Conservation (phyloP, 2,888 invertebrate species). For the Zhuqinia jingwanae region DNA sequence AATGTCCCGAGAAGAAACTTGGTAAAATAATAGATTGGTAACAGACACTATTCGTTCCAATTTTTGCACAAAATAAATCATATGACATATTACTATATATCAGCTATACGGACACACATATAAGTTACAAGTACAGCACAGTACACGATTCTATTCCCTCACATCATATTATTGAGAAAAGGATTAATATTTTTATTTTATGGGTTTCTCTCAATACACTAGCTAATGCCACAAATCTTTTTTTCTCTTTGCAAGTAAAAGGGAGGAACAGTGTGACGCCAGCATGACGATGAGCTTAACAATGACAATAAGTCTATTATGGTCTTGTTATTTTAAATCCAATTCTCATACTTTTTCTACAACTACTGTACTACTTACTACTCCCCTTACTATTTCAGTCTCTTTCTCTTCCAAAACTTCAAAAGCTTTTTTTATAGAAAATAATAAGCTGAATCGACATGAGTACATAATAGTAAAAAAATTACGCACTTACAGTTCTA, state of each 20-base stretch:
- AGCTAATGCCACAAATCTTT: constrained; percentile 44
- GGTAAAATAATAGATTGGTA: constrained; percentile 49
- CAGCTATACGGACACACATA: too few species aligned
- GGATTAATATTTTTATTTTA: constrained; percentile 65
- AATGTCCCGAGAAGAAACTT: neutral
- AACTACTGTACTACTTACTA: too few species aligned
- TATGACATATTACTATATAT: constrained; percentile 9
- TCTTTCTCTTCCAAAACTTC: neutral
- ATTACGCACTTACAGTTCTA: neutral
- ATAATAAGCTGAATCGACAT: constrained; percentile 16
- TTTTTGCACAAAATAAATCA: constrained; percentile 63
- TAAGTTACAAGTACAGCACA: too few species aligned
- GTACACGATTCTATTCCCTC: neutral
- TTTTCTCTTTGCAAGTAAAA: constrained; percentile 9
- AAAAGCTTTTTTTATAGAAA: constrained; percentile 26
- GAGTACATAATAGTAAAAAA: constrained; percentile 2
- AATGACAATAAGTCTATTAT: constrained; percentile 42
- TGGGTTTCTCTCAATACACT: constrained; percentile 52
- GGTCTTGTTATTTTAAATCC: constrained; percentile 60
- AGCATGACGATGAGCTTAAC: constrained; percentile 49
- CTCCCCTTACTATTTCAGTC: neutral
- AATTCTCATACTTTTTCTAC: constrained; percentile 55
- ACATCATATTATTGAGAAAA: neutral
- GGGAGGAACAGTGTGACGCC: constrained; percentile 45
- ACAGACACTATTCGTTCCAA: constrained; percentile 50